Evolutionary conservation across 2,113 vertebrate species (phyloP).

Genomic region (Syngnathus typhle): DNA sequence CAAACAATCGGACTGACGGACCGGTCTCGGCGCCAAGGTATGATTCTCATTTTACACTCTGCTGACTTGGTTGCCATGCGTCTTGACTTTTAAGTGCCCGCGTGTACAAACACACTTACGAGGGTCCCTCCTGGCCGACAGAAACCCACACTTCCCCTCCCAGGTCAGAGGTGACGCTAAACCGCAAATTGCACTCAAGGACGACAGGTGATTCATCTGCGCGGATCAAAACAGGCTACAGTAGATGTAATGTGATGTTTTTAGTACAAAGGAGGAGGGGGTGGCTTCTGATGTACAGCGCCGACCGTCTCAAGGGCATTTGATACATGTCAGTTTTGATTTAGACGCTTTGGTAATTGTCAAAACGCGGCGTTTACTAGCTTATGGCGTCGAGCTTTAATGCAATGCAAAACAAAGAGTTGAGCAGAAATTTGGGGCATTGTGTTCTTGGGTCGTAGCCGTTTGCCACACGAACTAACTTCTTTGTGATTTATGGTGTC

Average conservation of each 20-base stretch:
- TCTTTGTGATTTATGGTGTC: conserved; percentile 36
- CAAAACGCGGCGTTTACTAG: conserved; percentile 12
- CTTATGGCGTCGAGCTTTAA: neutral
- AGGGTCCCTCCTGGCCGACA: conserved; percentile 27
- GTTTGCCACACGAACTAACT: neutral
- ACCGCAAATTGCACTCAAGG: conserved; percentile 25
- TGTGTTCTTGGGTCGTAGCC: neutral
- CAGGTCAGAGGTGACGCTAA: conserved; percentile 26
- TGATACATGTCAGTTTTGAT: conserved; percentile 20
- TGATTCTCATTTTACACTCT: conserved; percentile 41
- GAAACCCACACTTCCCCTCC: neutral
- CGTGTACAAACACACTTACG: conserved; percentile 10
- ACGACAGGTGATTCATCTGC: conserved; percentile 34
- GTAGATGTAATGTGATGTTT: conserved; percentile 25
- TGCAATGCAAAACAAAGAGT: neutral
- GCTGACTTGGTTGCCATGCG: conserved; percentile 15
- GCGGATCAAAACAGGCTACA: conserved; percentile 14
- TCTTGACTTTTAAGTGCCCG: neutral
- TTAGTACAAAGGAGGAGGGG: too few species aligned
- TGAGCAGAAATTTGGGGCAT: neutral
- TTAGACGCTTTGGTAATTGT: conserved; percentile 33
- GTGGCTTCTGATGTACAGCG: neutral
- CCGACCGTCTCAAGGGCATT: conserved; percentile 39
- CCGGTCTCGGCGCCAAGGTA: conserved; percentile 7
- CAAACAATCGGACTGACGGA: conserved; percentile 5